These are phyloP conservation scores for Potamarius usumacintae DNA, from an alignment of 2,113 vertebrate species.

Conservation along the genomic window DNA sequence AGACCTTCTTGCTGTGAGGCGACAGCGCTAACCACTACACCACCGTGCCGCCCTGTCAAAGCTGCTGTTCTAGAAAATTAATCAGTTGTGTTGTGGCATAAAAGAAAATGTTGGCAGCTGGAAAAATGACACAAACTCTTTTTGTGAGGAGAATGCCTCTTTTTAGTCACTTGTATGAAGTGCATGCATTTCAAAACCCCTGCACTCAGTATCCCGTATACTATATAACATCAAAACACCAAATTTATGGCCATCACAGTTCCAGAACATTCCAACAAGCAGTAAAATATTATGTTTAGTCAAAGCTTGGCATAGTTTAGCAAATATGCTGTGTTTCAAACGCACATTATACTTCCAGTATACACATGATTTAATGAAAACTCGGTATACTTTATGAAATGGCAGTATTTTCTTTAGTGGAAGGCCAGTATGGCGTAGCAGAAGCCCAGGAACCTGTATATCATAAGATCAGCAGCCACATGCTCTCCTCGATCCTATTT, in stretches of 20 bases:
- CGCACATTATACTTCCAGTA: no score
- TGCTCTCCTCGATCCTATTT: constrained; percentile 1
- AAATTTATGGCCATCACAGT: background rate
- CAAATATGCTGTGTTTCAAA: background rate
- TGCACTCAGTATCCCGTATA: background rate
- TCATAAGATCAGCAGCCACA: background rate
- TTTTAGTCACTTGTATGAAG: no score
- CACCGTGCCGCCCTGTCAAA: no score
- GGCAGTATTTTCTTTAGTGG: background rate
- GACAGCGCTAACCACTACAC: no score
- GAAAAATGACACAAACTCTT: background rate
- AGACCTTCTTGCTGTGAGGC: no score
- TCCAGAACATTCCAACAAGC: background rate
- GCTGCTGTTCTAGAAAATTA: no score
- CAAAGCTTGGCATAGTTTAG: background rate
- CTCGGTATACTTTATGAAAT: background rate
- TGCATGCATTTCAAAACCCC: background rate
- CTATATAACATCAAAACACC: background rate
- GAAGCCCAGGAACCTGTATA: background rate
- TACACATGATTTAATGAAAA: background rate
- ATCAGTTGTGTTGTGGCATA: background rate
- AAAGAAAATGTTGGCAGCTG: background rate
- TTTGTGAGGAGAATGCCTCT: no score
- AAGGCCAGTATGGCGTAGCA: background rate
- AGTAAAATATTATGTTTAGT: background rate